Percentiles rank a stretch among this genome's conserved stretches.
phyloP scores from a whole-genome alignment of 2,113 vertebrate genomes.

The Semnornis frantzii region DNA sequence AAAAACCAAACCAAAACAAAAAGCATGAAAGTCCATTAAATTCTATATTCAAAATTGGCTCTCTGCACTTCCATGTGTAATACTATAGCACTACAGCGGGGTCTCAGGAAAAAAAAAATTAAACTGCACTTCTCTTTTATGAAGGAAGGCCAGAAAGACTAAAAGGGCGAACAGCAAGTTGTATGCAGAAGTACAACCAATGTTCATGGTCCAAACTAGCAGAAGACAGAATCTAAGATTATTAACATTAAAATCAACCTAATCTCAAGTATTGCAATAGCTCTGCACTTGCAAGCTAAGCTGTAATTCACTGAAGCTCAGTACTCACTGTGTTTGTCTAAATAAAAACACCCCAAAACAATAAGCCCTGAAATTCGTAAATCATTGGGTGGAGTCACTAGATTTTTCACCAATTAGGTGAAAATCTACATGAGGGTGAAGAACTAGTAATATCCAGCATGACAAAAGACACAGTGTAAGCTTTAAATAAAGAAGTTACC shows the following conservation, averaged over 20 bases:
- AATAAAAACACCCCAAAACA: neutral
- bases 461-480: neutral
- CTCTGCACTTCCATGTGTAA: neutral
- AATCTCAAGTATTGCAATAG: neutral
- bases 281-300: neutral
- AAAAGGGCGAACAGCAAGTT: neutral
- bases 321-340: neutral
- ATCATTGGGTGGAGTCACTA: neutral
- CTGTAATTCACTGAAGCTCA: neutral
- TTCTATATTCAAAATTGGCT: neutral
- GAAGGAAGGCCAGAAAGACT: neutral
- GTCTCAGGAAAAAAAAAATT: neutral
- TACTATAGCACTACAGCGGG: neutral
- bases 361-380: neutral
- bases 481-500: constrained; percentile 74
- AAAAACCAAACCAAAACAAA: neutral
- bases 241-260: neutral
- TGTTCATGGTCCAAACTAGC: neutral
- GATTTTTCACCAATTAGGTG: neutral
- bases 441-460: neutral
- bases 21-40: neutral
- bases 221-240: neutral
- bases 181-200: neutral
- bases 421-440: neutral
- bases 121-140: neutral